Base-by-base conservation (phyloP, 2,113 vertebrate genomes). In the Bos taurus region DNA sequence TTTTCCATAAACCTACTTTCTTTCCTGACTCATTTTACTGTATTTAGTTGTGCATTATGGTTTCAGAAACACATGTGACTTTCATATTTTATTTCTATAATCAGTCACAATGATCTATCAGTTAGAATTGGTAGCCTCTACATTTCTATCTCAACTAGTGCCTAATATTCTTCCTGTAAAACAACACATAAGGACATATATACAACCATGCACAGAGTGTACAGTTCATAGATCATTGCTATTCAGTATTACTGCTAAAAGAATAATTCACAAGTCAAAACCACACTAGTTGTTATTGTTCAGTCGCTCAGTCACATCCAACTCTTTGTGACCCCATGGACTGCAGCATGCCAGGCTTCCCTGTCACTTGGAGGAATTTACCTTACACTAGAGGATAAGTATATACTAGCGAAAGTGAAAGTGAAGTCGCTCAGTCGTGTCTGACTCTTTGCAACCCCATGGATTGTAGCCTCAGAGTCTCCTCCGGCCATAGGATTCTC, bases 11-110 rank as follows among this genome's bases (percentile, higher is more conserved):
- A 25, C 43, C 4, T 60, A 4, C 9, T 12, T 78, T 67, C 50
- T 83, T 80, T 56, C 21, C 52, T 78, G 19, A 94, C 12, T 40
- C 10, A 54, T 83, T 77, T 28, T 83, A 43, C 74, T 77, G 52
- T 82, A 89, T 60, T 82, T 82, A 86, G 80, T 26, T 10, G 17
- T 80, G 10, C 3, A 10, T 28, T 77, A 33, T 48, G 7, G 43
- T 91, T 96, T 86, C 11, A 59, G 48, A 95, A 92, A 26, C 2
- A 21, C 13, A 43, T 2, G 6, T 86, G 33, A 48, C 14, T 64
- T 94, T 80, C 59, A 46, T 23, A 59, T 88, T 91, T 64, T 43
- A 88, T 82, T 83, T 93, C 84, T 43, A 56, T 56, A 30, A 93
- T 46, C 2, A 80, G 14, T 78, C 33, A 26, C 57, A 46, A 36